These are phyloP conservation scores for Pitangus sulphuratus DNA, from an alignment of 2,797 vertebrate species.

Conservation along the genomic window DNA sequence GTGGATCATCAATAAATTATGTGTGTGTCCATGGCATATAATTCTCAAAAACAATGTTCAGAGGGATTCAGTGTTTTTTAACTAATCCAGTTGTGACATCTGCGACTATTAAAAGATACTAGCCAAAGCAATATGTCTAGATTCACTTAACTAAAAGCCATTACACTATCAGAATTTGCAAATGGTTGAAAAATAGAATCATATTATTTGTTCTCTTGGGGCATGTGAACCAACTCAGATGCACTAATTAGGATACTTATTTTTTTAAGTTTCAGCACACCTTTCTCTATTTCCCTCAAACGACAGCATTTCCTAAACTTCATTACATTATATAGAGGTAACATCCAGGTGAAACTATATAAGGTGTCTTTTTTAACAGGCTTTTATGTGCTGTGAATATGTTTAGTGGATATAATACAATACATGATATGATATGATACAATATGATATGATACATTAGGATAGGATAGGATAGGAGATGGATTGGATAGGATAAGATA, in stretches of 20 bases:
- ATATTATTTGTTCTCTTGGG: background rate
- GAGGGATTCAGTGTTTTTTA: background rate
- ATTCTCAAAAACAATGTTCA: background rate
- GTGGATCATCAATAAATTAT: constrained; percentile 14
- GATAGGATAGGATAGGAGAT: too few species aligned
- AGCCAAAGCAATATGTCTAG: background rate
- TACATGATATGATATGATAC: background rate
- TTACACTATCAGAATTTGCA: background rate
- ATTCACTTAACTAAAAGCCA: background rate
- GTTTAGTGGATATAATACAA: background rate
- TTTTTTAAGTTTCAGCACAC: background rate
- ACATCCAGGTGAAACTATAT: background rate
- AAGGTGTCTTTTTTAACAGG: rapidly evolving
- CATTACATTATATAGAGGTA: background rate
- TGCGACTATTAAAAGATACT: background rate
- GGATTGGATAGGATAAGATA: too few species aligned
- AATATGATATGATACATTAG: background rate
- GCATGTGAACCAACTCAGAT: rapidly evolving
- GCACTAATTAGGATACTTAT: rapidly evolving
- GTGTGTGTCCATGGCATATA: background rate
- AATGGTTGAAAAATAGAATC: background rate
- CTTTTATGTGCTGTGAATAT: background rate
- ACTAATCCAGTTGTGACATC: background rate
- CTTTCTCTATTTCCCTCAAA: background rate
- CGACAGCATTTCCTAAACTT: background rate